phyloP scores from a whole-genome alignment of 2,888 invertebrate genomes.

The Drosophila testacea region DNA sequence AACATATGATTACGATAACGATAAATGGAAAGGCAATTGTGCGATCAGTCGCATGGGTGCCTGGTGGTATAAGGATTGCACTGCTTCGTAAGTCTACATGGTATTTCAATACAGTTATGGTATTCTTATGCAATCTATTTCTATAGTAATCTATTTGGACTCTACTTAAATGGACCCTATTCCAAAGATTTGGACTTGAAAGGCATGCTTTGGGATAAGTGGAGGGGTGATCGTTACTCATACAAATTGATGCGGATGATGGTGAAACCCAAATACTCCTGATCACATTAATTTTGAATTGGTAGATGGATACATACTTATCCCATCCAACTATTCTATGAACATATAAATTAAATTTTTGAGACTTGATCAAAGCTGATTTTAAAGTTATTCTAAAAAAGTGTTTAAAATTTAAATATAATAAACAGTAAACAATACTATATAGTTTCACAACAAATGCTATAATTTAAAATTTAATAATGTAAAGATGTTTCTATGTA shows the following conservation, averaged over 20 bases:
- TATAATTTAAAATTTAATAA: too few relatives aligned
- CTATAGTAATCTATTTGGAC: constrained; percentile 9
- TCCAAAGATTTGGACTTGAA: neutral
- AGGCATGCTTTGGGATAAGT: constrained; percentile 15
- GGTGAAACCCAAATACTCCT: constrained; percentile 28
- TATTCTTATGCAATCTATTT: neutral
- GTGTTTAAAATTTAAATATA: too few relatives aligned
- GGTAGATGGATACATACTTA: too few relatives aligned
- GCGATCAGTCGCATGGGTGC: constrained; percentile 89
- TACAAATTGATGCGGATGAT: constrained; percentile 29
- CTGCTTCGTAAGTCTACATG: neutral
- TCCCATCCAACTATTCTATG: too few relatives aligned
- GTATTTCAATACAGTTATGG: neutral
- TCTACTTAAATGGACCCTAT: constrained; percentile 17
- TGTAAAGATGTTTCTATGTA: too few relatives aligned
- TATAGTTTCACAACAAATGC: too few relatives aligned
- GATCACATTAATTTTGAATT: neutral
- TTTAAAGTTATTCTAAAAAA: too few relatives aligned
- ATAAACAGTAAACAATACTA: too few relatives aligned
- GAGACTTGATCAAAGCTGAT: too few relatives aligned
- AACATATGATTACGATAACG: constrained; percentile 88
- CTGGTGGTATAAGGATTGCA: constrained; percentile 91
- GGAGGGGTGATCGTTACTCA: constrained; percentile 1
- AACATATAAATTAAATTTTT: too few relatives aligned
- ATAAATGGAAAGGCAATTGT: constrained; percentile 87